A percentile compares a stretch with the other conserved stretches of the same genome.
These are phyloP conservation scores for Poecilobothrus nobilitatus DNA, from an alignment of 2,888 invertebrate genomes.

Conservation along the genomic window DNA sequence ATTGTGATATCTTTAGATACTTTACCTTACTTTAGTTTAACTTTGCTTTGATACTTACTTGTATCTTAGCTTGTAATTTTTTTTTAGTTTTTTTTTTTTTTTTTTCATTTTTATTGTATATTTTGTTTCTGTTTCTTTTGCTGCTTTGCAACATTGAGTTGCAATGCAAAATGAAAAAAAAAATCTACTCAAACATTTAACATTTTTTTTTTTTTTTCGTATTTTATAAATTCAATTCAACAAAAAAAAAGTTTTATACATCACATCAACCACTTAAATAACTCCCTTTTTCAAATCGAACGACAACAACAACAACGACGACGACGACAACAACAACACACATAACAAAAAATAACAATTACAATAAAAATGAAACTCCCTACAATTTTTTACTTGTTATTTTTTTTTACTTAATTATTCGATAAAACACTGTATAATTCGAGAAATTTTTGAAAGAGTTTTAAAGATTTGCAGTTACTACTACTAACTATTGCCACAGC, in stretches of 20 bases:
- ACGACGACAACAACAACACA: too few relatives aligned
- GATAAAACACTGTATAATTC: too few relatives aligned
- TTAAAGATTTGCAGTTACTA: too few relatives aligned
- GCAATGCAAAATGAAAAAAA: not conserved
- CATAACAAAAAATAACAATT: too few relatives aligned
- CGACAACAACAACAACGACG: not conserved
- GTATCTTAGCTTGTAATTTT: too few relatives aligned
- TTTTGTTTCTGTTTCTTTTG: too few relatives aligned
- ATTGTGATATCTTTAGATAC: not conserved
- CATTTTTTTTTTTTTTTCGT: too few relatives aligned
- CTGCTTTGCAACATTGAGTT: not conserved
- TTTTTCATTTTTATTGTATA: too few relatives aligned
- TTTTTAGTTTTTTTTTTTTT: too few relatives aligned
- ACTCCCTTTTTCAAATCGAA: not conserved
- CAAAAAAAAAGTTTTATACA: not conserved
- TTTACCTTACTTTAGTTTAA: not conserved
- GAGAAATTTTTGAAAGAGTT: too few relatives aligned
- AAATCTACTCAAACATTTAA: not conserved
- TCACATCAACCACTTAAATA: not conserved
- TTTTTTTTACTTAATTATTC: not conserved
- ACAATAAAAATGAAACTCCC: not conserved
- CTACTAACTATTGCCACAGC: too few relatives aligned
- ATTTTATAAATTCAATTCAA: not conserved
- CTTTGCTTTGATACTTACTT: too few relatives aligned
- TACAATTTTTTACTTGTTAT: not conserved